A percentile compares a stretch with the other conserved stretches of the same genome.
Conservation (phyloP, 2,113 vertebrate species). For the Aphelocoma coerulescens region DNA sequence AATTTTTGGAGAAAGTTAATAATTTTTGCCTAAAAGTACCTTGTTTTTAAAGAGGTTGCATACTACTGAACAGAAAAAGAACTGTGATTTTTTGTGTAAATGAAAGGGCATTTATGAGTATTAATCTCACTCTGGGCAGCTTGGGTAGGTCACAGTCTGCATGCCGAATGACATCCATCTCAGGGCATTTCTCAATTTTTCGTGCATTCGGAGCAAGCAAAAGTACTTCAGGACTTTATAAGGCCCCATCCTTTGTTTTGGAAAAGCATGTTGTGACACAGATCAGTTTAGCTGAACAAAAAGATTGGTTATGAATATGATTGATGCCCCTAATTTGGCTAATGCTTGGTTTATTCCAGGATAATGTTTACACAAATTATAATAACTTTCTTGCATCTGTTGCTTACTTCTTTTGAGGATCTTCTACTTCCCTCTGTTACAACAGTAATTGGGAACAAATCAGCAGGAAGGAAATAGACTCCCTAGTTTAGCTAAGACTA, state of each 20-base stretch:
- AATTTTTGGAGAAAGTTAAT: not conserved
- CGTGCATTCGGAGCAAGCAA: not conserved
- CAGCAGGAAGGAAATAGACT: conserved; percentile 3
- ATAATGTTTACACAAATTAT: not conserved
- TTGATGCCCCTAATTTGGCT: not conserved
- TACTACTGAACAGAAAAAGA: not conserved
- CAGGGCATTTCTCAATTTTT: not conserved
- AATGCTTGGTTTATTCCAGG: not conserved
- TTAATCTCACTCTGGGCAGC: not conserved
- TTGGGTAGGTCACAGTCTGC: not conserved
- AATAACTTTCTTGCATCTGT: conserved; percentile 23
- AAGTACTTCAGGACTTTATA: not conserved
- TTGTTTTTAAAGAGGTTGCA: not conserved
- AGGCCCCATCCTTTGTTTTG: not conserved
- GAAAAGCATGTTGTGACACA: not conserved
- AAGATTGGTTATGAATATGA: not conserved
- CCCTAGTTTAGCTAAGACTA: not conserved
- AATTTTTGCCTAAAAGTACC: not conserved
- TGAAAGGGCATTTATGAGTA: not conserved
- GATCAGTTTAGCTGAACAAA: not conserved
- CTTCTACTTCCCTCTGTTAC: not conserved
- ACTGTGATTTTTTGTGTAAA: not conserved
- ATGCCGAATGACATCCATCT: rapidly evolving
- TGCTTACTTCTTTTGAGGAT: conserved; percentile 5
- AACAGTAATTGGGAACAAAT: not conserved